Base-by-base conservation (phyloP, 2,797 vertebrate species). In the Sebastes hopkinsi region DNA sequence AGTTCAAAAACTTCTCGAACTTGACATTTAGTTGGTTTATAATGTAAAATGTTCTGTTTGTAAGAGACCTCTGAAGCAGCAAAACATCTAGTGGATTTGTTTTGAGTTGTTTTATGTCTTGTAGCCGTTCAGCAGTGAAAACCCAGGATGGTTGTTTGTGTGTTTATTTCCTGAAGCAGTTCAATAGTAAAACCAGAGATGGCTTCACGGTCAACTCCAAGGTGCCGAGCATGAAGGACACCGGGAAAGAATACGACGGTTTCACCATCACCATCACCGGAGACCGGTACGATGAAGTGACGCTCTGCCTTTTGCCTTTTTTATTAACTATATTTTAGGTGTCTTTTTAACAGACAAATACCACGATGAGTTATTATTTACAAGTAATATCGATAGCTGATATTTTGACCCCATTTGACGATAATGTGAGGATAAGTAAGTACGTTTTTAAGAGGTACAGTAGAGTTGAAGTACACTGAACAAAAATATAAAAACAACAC, bases 181-280 rank as follows among this genome's bases (percentile, higher is more conserved):
- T 99, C 94, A 99, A 98, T 93, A 99, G 97, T 96, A 99, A 99
- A 97, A 99, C 98, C 59, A 98, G 97, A 95, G 98, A 99, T 80
- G 98, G 98, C 16, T 99, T 99, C 94, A 99, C 98, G 0, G 98
- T 99, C 82, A 99, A 98, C 94, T 99, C 98, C 30, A 99, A 99
- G 94, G 98, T 99, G 38, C 97, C 96, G 77, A 99, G 98, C 93
- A 89, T 97, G 88, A 99, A 97, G 94, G 97, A 99, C 79, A 88
- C 95, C 85, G 97, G 97, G 70, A 98, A 98, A 84, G 98, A 99
- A 58, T 97, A 97, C 2, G 98, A 99, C 22, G 98, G 98, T 23
- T 98, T 99, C 78, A 99, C 98, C 61, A 98, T 99, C 91, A 99
- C 99, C 73, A 98, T 99, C 90, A 99, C 98, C 0, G 99, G 98